Percentiles rank a stretch among this genome's conserved stretches.
phyloP scores from a whole-genome alignment of 2,888 invertebrate species.

The Trichogramma dendrolimi region DNA sequence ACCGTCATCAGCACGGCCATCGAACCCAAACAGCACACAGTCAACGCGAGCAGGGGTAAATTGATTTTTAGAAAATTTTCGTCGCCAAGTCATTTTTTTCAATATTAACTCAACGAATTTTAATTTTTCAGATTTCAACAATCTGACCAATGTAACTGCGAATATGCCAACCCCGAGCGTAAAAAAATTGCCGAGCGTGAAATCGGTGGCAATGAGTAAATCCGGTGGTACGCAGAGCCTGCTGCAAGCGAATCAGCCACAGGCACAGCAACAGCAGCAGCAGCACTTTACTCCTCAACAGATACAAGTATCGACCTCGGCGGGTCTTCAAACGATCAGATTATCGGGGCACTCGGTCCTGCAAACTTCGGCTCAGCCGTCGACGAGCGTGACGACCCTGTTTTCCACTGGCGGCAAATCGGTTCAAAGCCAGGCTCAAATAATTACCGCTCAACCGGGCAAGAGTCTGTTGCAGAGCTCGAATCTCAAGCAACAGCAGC shows the following conservation, averaged over 20 bases:
- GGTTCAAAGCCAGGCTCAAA: conserved; percentile 51
- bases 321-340: conserved; percentile 56
- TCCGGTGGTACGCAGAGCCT: conserved; percentile 46
- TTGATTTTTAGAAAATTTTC: neutral
- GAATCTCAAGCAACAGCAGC: conserved; percentile 41
- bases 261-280: conserved; percentile 27
- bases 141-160: conserved; percentile 12
- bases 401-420: conserved; percentile 50
- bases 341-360: conserved; percentile 54
- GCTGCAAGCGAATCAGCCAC: conserved; percentile 42
- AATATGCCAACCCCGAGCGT: conserved; percentile 32
- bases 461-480: conserved; percentile 43
- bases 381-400: conserved; percentile 44
- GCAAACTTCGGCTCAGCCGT: conserved; percentile 49
- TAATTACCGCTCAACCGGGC: conserved; percentile 39
- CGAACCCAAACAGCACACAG: conserved; percentile 24
- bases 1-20: conserved; percentile 10
- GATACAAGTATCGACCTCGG: conserved; percentile 50
- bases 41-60: conserved; percentile 17
- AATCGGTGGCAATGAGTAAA: conserved; percentile 48
- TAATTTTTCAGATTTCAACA: conserved; percentile 9
- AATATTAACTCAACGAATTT: neutral
- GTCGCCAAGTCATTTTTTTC: neutral
- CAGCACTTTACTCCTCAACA: conserved; percentile 50
- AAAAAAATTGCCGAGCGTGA: conserved; percentile 41